phyloP scores from a whole-genome alignment of 2,113 vertebrate species.

The Zosterops lateralis region DNA sequence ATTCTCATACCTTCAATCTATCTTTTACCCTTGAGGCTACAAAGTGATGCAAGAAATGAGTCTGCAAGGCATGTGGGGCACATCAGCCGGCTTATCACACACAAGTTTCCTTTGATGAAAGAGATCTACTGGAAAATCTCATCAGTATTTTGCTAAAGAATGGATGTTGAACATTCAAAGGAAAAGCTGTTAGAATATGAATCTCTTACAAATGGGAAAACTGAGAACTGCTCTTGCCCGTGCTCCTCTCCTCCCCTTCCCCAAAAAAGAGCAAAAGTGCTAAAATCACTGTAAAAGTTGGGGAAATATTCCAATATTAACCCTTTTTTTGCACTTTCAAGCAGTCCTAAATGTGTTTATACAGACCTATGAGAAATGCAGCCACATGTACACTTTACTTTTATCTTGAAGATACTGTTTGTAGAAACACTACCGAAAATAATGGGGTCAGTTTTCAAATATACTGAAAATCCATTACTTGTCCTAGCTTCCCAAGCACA shows the following conservation, averaged over 20 bases:
- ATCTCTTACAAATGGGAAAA: background rate
- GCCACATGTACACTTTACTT: background rate
- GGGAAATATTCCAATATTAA: background rate
- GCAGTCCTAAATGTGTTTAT: background rate
- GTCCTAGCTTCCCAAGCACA: background rate
- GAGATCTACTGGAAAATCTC: background rate
- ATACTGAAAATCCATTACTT: background rate
- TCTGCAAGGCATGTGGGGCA: rapidly evolving
- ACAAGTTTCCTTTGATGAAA: background rate
- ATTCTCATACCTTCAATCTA: background rate
- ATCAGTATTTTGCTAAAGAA: background rate
- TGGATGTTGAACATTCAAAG: background rate
- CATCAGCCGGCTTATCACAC: background rate
- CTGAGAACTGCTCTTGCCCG: rapidly evolving
- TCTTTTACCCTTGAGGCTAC: background rate
- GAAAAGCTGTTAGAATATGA: background rate
- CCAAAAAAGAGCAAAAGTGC: too few species aligned
- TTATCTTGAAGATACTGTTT: background rate
- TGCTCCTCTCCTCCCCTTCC: rapidly evolving
- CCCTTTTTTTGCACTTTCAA: background rate
- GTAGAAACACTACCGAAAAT: background rate
- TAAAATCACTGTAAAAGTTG: background rate
- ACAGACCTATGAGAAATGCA: background rate
- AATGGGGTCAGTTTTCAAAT: background rate
- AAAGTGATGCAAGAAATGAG: background rate